Percentiles rank a stretch among this genome's conserved stretches.
These are phyloP conservation scores for Ophiothrix spiculata DNA, from an alignment of 35 echinoderm and acorn worm genomes.

Conservation along the genomic window DNA sequence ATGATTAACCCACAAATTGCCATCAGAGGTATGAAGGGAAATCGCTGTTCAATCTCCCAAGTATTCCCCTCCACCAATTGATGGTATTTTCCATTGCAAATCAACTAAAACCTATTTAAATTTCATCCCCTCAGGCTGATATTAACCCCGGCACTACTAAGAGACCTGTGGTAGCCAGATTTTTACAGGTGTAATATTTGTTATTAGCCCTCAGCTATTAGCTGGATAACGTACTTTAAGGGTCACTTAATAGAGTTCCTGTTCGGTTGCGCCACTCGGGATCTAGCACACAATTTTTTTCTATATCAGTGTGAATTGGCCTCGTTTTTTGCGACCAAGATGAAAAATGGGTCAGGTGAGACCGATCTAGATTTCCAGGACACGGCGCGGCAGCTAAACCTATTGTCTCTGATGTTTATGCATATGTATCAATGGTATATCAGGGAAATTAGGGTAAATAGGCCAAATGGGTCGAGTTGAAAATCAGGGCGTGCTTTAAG, in stretches of 20 bases:
- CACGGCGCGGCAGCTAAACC: conserved; percentile 1
- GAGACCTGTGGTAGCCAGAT: conserved; percentile 7
- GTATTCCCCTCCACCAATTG: background rate
- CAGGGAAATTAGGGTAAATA: conserved; percentile 13
- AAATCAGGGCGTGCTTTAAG: conserved; percentile 2
- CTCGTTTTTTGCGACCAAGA: background rate
- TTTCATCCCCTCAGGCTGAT: background rate
- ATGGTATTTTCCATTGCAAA: background rate
- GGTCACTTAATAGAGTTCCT: conserved; percentile 7
- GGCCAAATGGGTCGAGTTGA: background rate
- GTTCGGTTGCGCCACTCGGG: background rate
- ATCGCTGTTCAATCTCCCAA: background rate
- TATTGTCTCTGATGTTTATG: conserved; percentile 10
- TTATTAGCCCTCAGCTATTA: background rate
- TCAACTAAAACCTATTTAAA: background rate
- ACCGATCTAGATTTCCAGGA: conserved; percentile 14
- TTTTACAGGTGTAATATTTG: background rate
- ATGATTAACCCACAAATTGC: too few relatives aligned
- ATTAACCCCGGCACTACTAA: background rate
- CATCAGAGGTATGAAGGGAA: too few relatives aligned
- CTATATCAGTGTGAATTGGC: background rate
- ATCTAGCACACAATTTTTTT: background rate
- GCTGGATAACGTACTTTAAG: background rate
- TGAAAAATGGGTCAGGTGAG: conserved; percentile 14
- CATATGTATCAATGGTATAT: background rate